A percentile compares a stretch with the other conserved stretches of the same genome.
Evolutionary conservation across 1,140 invertebrate species (phyloP).

Genomic region (Zaprionus tsacasi): DNA sequence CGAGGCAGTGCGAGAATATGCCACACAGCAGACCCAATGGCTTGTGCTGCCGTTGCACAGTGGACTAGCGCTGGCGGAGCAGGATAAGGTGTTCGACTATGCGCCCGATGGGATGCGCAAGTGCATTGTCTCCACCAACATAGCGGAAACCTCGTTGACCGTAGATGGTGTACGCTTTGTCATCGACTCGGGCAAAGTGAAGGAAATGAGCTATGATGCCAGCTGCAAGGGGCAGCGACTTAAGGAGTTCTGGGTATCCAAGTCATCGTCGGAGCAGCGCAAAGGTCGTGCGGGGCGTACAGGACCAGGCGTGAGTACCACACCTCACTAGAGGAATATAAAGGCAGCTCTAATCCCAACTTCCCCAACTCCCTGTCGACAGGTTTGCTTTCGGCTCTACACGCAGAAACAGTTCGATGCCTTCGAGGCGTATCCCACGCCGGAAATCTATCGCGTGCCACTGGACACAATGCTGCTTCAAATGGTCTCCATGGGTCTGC

Average conservation of each 20-base stretch:
- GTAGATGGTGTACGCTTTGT: slow-evolving; percentile 99
- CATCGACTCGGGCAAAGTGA: slow-evolving; percentile 98
- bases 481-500: slow-evolving; percentile 97
- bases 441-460: slow-evolving; percentile 96
- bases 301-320: slow-evolving; percentile 84
- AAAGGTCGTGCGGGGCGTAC: slow-evolving; percentile 97
- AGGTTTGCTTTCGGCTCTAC: slow-evolving; percentile 92
- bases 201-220: slow-evolving; percentile 98
- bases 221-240: slow-evolving; percentile 93
- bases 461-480: slow-evolving; percentile 96
- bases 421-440: slow-evolving; percentile 92
- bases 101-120: slow-evolving; percentile 97
- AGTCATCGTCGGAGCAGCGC: slow-evolving; percentile 98
- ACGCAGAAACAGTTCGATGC: slow-evolving; percentile 88
- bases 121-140: slow-evolving; percentile 99
- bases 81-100: slow-evolving; percentile 99
- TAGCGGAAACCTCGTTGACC: slow-evolving; percentile 99
- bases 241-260: slow-evolving; percentile 98
- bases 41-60: slow-evolving; percentile 98
- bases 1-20: slow-evolving; percentile 94
- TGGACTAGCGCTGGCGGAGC: slow-evolving; percentile 95
- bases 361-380: background rate
- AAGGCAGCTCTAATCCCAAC: background rate
- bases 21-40: slow-evolving; percentile 93
- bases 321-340: background rate